Base-by-base conservation (phyloP, 2,113 vertebrate genomes). In the Paracanthobrama guichenoti region DNA sequence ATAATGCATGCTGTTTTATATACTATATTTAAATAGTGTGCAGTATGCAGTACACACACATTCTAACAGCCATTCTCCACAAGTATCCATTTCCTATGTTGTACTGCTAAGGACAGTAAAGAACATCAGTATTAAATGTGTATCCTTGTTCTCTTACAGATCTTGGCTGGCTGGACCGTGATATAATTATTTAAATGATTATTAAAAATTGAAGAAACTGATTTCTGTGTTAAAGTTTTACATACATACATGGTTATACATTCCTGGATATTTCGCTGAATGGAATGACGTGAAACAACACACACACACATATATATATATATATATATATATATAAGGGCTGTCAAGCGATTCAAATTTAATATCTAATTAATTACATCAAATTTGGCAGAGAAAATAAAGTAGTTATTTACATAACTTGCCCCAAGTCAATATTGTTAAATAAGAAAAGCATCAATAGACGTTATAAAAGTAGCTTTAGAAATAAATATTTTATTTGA, bases 131-230 rank as follows among this genome's bases (percentile, higher is more conserved):
- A 35, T 42, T 71, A 42, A 71, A 71, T 67, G 18, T 64, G 13
- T 62, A 6, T 62, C 10, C 18, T 50, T 86, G 71, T 81, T 62
- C n/a, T 24, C 48, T 26, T 31, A 39, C 86, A 94, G 93, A 94
- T 81, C 83, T 94, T 44, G 84, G 86, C 46, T 28, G 35, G 24
- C 35, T 31, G 31, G 35, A 46, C 31, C 42, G 28, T 44, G n/a
- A 60, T 78, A 24, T 10, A 28, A 26, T 13, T 78, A 22, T 72
- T 42, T 39, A 78, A 50, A 35, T 48, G 14, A 35, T 42, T n/a
- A 7, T 67, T 39, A 39, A 2, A 42, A 46, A 11, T n/a, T n/a
- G n/a, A 26, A 26, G 1, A 39, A 39, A 39, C 39, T 7, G 39
- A 39, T 39, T 39, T 39, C 24, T 62, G 57, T 55, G 22, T 26